A percentile compares a stretch with the other conserved stretches of the same genome.
Evolutionary conservation across 2,888 invertebrate genomes (phyloP).

Genomic region (Liodrosophila aerea): DNA sequence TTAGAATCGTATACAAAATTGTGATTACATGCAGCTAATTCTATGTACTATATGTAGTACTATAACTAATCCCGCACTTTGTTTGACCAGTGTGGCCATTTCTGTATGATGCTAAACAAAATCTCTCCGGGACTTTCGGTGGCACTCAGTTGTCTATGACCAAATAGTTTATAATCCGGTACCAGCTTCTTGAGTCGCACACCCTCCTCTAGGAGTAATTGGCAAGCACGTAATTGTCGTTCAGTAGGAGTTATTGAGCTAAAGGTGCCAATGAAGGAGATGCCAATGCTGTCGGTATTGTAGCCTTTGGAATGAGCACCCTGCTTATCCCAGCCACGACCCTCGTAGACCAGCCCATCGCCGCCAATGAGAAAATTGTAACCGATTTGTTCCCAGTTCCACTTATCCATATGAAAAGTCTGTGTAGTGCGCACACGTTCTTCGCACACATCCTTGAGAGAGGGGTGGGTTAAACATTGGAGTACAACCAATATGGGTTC

Average conservation of each 20-base stretch:
- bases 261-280: constrained; percentile 90
- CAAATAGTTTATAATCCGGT: constrained; percentile 86
- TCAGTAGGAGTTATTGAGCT: constrained; percentile 83
- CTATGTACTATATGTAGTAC: constrained; percentile 1
- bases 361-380: constrained; percentile 92
- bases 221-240: constrained; percentile 85
- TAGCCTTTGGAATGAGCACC: constrained; percentile 89
- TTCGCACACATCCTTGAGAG: constrained; percentile 78
- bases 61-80: constrained; percentile 7
- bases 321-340: constrained; percentile 88
- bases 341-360: constrained; percentile 88
- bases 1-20: too few species aligned
- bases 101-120: constrained; percentile 86
- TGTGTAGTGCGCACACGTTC: constrained; percentile 83
- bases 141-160: constrained; percentile 86
- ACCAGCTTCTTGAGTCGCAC: constrained; percentile 85
- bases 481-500: too few species aligned
- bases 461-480: too few species aligned
- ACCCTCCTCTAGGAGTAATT: constrained; percentile 86
- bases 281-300: constrained; percentile 87
- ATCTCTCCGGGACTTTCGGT: constrained; percentile 88
- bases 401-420: constrained; percentile 86
- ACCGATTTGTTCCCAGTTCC: constrained; percentile 86
- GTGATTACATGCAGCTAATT: too few species aligned
- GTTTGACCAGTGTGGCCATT: constrained; percentile 86